These are phyloP conservation scores for Troides oblongomaculatus DNA, from an alignment of 2,888 invertebrate genomes.

Conservation along the genomic window DNA sequence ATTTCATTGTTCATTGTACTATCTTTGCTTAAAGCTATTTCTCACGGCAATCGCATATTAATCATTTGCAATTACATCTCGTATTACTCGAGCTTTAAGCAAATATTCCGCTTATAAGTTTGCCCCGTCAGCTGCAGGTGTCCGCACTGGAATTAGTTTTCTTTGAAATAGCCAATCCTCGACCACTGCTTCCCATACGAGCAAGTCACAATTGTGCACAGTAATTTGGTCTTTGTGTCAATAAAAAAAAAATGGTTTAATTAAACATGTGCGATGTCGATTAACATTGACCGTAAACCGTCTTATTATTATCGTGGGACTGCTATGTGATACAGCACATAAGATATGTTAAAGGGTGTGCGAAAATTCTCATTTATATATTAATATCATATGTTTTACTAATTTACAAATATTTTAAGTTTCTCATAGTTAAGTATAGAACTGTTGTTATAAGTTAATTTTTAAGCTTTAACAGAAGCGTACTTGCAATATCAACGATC, in stretches of 20 bases:
- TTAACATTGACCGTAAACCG: slow-evolving; percentile 11
- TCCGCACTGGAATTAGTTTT: slow-evolving; percentile 27
- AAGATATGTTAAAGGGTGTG: too few species aligned
- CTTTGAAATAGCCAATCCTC: slow-evolving; percentile 21
- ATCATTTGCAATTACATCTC: slow-evolving; percentile 35
- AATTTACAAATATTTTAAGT: too few species aligned
- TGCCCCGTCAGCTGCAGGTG: slow-evolving; percentile 38
- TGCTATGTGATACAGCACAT: not conserved
- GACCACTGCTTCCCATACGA: slow-evolving; percentile 3
- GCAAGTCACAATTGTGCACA: slow-evolving; percentile 16
- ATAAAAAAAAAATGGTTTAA: not conserved
- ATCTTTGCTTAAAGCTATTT: slow-evolving; percentile 38
- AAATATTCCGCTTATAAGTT: slow-evolving; percentile 32
- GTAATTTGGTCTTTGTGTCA: slow-evolving; percentile 7
- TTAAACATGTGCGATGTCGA: slow-evolving; percentile 1
- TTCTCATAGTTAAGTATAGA: too few species aligned
- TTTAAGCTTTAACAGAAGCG: too few species aligned
- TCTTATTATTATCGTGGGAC: slow-evolving; percentile 12
- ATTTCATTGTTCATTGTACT: slow-evolving; percentile 42
- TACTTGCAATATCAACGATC: too few species aligned
- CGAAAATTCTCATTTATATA: too few species aligned
- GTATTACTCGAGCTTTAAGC: slow-evolving; percentile 31
- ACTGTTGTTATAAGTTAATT: too few species aligned
- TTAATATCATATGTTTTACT: too few species aligned
- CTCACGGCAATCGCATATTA: slow-evolving; percentile 39